Conservation (phyloP, 2,888 invertebrate genomes). For the Epinotia bilunana region DNA sequence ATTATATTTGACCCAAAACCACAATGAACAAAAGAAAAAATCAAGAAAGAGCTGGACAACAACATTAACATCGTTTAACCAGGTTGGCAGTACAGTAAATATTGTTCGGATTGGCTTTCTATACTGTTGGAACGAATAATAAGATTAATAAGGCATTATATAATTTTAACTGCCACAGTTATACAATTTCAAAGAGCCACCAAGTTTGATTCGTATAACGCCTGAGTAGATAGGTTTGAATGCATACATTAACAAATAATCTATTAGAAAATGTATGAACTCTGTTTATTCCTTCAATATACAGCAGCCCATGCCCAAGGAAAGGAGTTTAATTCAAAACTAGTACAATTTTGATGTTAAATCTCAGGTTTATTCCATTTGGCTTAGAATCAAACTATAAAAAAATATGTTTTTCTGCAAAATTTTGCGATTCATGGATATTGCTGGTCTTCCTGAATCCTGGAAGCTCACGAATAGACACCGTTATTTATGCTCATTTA, state of each 20-base stretch:
- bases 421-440: neutral
- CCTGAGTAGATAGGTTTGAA: too few species aligned
- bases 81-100: neutral
- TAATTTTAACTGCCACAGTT: too few species aligned
- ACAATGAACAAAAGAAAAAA: too few species aligned
- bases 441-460: neutral
- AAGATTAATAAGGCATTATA: too few species aligned
- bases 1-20: too few species aligned
- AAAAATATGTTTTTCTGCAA: neutral
- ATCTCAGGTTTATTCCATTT: conserved; percentile 1
- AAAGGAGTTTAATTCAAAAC: neutral
- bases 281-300: neutral
- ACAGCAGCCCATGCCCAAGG: neutral
- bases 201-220: too few species aligned
- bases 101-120: neutral
- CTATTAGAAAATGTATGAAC: neutral
- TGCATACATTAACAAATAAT: neutral
- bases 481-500: neutral
- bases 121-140: too few species aligned
- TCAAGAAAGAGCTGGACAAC: neutral
- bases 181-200: too few species aligned
- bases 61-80: neutral
- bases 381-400: neutral
- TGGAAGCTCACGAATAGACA: conserved; percentile 27
- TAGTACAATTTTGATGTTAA: neutral